These are phyloP conservation scores for Drosophila kanapiae DNA, from an alignment of 1,140 invertebrate genomes.

Conservation along the genomic window DNA sequence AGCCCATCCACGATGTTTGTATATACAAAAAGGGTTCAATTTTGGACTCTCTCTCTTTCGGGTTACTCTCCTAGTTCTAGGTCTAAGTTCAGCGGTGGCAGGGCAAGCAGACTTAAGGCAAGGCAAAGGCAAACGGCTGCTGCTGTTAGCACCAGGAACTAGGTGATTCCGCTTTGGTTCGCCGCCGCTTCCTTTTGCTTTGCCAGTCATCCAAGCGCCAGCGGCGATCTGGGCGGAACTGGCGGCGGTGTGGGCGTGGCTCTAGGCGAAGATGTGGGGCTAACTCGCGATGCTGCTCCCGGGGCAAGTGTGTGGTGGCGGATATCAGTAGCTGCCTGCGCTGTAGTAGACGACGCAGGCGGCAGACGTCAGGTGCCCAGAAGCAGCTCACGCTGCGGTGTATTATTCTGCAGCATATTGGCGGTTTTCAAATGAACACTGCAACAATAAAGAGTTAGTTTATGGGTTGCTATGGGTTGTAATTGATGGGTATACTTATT, in stretches of 20 bases:
- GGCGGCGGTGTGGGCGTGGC: constrained; percentile 69
- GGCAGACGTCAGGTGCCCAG: constrained; percentile 77
- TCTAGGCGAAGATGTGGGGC: constrained; percentile 40
- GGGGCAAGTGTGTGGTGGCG: constrained; percentile 31
- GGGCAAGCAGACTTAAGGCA: constrained; percentile 49
- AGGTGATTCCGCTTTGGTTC: constrained; percentile 27
- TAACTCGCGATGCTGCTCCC: constrained; percentile 22
- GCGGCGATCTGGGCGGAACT: constrained; percentile 67
- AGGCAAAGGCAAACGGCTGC: constrained; percentile 42
- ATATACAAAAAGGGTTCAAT: constrained; percentile 29
- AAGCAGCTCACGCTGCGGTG: constrained; percentile 75
- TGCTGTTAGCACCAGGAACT: constrained; percentile 36
- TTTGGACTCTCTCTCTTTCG: not conserved
- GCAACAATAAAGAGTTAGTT: not conserved
- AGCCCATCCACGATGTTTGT: constrained; percentile 30
- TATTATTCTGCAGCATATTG: constrained; percentile 79
- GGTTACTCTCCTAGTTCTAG: constrained; percentile 17
- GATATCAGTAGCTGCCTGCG: constrained; percentile 43
- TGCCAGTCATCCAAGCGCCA: constrained; percentile 70
- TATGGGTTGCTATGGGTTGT: not conserved
- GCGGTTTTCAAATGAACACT: constrained; percentile 81
- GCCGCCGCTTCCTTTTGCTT: constrained; percentile 36
- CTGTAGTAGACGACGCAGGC: constrained; percentile 47
- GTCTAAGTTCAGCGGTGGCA: constrained; percentile 36
- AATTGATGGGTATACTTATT: constrained; percentile 71